These are phyloP conservation scores for Rhyacichthys aspro DNA, from an alignment of 2,797 vertebrate genomes.

Conservation along the genomic window DNA sequence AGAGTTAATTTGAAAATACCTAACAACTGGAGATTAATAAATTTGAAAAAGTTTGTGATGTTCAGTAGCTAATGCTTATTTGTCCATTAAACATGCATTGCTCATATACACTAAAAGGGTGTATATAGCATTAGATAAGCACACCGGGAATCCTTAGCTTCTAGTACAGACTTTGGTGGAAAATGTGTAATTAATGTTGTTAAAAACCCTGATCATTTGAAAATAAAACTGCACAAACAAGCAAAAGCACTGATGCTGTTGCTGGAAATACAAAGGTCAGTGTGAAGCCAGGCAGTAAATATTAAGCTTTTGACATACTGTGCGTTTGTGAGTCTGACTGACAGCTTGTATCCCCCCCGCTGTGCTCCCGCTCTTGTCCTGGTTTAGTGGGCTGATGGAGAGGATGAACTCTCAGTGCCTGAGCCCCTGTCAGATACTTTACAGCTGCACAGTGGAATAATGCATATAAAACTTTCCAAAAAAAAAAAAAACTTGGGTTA, in stretches of 20 bases:
- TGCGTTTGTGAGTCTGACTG: slow-evolving; percentile 33
- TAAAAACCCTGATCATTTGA: neutral
- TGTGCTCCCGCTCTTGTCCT: slow-evolving; percentile 50
- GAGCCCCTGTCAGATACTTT: slow-evolving; percentile 35
- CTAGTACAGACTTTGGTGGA: no score
- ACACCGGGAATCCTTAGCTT: no score
- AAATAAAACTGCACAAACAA: slow-evolving; percentile 16
- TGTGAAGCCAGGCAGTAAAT: slow-evolving; percentile 39
- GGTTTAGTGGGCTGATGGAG: slow-evolving; percentile 49
- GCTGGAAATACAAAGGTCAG: slow-evolving; percentile 49
- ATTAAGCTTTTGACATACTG: slow-evolving; percentile 52
- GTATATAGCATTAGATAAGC: no score
- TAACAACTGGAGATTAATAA: no score
- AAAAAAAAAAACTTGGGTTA: neutral
- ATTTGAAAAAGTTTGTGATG: no score
- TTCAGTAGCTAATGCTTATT: no score
- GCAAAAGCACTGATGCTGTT: slow-evolving; percentile 9
- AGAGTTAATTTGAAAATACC: no score
- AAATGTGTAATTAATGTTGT: slow-evolving; percentile 6
- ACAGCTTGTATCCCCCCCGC: slow-evolving; percentile 52
- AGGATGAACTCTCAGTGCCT: slow-evolving; percentile 49
- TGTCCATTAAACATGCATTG: no score
- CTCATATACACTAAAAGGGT: no score
- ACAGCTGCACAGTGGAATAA: slow-evolving; percentile 36
- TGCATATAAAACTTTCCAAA: neutral